These are phyloP conservation scores for Hystrix cristata DNA, from an alignment of 2,113 vertebrate genomes.

Conservation along the genomic window DNA sequence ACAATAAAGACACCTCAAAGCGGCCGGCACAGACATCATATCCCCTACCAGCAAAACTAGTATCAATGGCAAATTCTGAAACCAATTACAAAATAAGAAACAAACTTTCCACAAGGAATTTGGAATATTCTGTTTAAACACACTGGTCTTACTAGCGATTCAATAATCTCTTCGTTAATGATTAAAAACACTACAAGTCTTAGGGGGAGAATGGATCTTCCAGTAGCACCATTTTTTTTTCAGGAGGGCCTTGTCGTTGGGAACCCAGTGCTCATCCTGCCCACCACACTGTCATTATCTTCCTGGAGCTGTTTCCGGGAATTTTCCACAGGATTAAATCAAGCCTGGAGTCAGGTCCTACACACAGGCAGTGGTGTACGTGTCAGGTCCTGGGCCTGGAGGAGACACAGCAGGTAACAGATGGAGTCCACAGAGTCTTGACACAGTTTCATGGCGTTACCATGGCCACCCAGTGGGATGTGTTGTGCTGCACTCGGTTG, in stretches of 20 bases:
- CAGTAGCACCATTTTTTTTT: neutral
- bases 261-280: neutral
- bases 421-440: neutral
- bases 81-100: slow-evolving; percentile 7
- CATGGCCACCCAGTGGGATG: too few species aligned
- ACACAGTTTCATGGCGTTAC: neutral
- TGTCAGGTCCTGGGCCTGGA: neutral
- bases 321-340: neutral
- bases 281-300: neutral
- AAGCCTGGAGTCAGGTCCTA: neutral
- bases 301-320: neutral
- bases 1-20: neutral
- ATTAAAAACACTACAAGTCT: neutral
- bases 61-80: neutral
- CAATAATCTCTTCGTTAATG: slow-evolving; percentile 23
- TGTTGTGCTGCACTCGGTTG: too few species aligned
- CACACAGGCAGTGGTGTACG: neutral
- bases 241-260: too few species aligned
- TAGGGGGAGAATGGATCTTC: neutral
- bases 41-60: neutral
- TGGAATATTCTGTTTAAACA: slow-evolving; percentile 17
- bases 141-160: neutral
- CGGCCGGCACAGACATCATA: neutral
- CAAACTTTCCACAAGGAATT: slow-evolving; percentile 38
- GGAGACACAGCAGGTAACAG: neutral